Evolutionary conservation across 2,113 vertebrate species (phyloP).

Genomic region (Sporophila hypoxantha): DNA sequence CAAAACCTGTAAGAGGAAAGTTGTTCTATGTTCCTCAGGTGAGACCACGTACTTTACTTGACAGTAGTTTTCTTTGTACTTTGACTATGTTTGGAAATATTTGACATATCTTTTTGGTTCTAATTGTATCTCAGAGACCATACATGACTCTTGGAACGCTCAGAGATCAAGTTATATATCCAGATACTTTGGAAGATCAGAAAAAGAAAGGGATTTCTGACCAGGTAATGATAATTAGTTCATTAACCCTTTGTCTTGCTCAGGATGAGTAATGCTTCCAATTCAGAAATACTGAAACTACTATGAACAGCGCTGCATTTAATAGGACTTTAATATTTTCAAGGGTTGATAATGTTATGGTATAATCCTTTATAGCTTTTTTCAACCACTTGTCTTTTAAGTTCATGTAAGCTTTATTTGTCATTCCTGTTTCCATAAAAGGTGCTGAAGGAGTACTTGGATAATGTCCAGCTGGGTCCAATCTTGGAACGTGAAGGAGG

Average conservation of each 20-base stretch:
- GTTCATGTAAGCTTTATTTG: background rate
- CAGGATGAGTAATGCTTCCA: background rate
- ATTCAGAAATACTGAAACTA: background rate
- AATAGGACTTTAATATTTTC: background rate
- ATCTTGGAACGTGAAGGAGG: conserved; percentile 91
- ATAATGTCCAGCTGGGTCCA: conserved; percentile 92
- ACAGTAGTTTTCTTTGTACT: background rate
- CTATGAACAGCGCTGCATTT: background rate
- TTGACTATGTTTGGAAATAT: background rate
- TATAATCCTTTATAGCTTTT: background rate
- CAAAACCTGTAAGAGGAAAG: conserved; percentile 94
- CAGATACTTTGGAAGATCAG: conserved; percentile 88
- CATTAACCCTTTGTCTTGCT: background rate
- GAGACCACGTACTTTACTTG: background rate
- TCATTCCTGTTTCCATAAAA: conserved; percentile 56
- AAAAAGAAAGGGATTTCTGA: conserved; percentile 89
- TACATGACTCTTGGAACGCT: conserved; percentile 96
- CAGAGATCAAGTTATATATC: conserved; percentile 97
- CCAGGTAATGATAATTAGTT: conserved; percentile 66
- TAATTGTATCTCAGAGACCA: conserved; percentile 78
- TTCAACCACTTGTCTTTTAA: background rate
- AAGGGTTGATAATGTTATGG: background rate
- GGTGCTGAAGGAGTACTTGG: conserved; percentile 96
- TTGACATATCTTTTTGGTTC: background rate
- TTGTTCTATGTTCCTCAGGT: conserved; percentile 98